Conservation (phyloP, 1,140 invertebrate genomes). For the Halesus radiatus region DNA sequence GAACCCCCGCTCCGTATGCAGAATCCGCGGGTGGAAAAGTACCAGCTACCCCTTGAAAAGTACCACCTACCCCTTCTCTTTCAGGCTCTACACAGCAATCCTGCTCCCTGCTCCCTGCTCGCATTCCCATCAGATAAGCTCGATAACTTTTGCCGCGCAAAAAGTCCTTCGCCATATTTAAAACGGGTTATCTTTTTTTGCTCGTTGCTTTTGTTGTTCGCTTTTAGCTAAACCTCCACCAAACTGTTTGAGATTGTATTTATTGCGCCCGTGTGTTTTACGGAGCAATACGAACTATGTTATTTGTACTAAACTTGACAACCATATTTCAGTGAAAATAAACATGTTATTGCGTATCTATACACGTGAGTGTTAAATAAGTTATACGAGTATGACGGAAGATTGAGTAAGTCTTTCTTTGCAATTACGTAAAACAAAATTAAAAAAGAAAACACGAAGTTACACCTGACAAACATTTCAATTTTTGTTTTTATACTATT, state of each 20-base stretch:
- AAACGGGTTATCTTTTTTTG: conserved; percentile 47
- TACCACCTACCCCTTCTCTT: conserved; percentile 4
- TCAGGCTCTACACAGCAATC: not conserved
- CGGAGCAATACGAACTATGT: not conserved
- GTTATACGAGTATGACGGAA: too few relatives aligned
- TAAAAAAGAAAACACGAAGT: too few relatives aligned
- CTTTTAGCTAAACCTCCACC: conserved; percentile 19
- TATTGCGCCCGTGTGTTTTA: conserved; percentile 22
- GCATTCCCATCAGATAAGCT: conserved; percentile 50
- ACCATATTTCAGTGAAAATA: too few relatives aligned
- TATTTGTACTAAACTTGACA: too few relatives aligned
- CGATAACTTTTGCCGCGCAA: conserved; percentile 48
- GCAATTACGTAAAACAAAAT: too few relatives aligned
- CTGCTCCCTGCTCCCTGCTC: conserved; percentile 6
- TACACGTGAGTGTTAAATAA: too few relatives aligned
- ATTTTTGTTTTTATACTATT: too few relatives aligned
- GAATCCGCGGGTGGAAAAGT: conserved; percentile 23
- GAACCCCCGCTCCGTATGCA: conserved; percentile 5
- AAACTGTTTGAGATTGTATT: conserved; percentile 33
- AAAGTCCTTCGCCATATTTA: conserved; percentile 51
- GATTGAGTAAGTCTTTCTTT: too few relatives aligned
- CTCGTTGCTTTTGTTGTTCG: conserved; percentile 38
- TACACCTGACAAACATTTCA: too few relatives aligned
- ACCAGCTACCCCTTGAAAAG: not conserved
- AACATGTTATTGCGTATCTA: too few relatives aligned